Conservation (phyloP, 2,797 vertebrate genomes). For the Propithecus deckenii region DNA sequence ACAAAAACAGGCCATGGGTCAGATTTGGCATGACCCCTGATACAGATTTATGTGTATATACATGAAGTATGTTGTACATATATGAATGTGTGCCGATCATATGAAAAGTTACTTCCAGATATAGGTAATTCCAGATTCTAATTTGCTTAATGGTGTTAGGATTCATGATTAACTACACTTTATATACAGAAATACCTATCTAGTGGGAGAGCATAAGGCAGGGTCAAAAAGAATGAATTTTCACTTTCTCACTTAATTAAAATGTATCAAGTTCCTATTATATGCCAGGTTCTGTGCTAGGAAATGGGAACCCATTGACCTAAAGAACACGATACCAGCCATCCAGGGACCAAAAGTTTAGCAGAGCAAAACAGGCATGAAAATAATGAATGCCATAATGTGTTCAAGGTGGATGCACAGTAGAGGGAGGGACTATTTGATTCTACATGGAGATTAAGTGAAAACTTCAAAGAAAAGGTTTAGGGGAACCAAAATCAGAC, state of each 20-base stretch:
- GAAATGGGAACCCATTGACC: not conserved
- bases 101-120: not conserved
- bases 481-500: not conserved
- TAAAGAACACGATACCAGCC: not conserved
- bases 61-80: not conserved
- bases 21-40: not conserved
- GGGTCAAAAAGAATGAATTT: not conserved
- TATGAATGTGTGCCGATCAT: not conserved
- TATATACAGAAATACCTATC: not conserved
- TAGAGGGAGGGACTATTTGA: not conserved
- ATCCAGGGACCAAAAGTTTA: not conserved
- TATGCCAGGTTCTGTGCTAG: not conserved
- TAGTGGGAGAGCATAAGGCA: not conserved
- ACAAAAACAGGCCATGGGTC: not conserved
- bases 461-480: constrained; percentile 9
- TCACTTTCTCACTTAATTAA: constrained; percentile 13
- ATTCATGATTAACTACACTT: not conserved
- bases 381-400: not conserved
- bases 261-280: not conserved
- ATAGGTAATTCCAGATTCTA: not conserved
- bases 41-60: not conserved
- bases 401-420: not conserved
- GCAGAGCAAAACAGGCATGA: not conserved
- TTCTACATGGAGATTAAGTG: constrained; percentile 6
- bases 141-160: not conserved